A percentile compares a stretch with the other conserved stretches of the same genome.
phyloP scores from a whole-genome alignment of 1,140 invertebrate genomes.

The Cyclina sinensis region DNA sequence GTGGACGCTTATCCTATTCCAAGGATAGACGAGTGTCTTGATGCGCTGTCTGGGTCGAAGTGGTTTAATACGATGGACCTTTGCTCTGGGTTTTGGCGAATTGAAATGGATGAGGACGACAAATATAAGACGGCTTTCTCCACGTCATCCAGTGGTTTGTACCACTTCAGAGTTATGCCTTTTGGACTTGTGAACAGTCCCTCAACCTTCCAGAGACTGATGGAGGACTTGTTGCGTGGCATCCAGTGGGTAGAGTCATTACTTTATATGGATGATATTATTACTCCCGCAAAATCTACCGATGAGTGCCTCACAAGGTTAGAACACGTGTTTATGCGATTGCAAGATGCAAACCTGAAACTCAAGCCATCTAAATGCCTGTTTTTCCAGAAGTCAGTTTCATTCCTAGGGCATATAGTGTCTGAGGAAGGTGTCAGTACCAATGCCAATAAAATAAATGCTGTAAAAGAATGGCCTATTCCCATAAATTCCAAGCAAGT shows the following conservation, averaged over 20 bases:
- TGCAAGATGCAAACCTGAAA: constrained; percentile 60
- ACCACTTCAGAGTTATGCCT: constrained; percentile 70
- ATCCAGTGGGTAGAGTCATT: background rate
- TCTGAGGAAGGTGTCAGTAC: constrained; percentile 23
- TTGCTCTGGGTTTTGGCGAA: constrained; percentile 83
- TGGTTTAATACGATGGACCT: constrained; percentile 73
- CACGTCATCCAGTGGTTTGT: constrained; percentile 63
- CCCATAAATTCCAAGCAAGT: constrained; percentile 60
- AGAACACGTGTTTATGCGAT: constrained; percentile 32
- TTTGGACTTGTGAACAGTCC: constrained; percentile 55
- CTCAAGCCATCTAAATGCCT: constrained; percentile 58
- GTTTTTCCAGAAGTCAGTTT: constrained; percentile 67
- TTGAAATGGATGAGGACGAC: constrained; percentile 81
- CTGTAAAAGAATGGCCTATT: constrained; percentile 46
- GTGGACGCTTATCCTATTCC: constrained; percentile 76
- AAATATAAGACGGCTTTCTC: constrained; percentile 83
- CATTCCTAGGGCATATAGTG: constrained; percentile 65
- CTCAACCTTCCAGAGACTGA: constrained; percentile 54
- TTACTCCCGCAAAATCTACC: constrained; percentile 17
- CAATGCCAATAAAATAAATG: constrained; percentile 38
- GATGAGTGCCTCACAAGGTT: constrained; percentile 12
- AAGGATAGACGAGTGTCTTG: constrained; percentile 74
- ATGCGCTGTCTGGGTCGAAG: constrained; percentile 59
- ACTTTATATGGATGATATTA: constrained; percentile 57
- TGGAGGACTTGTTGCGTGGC: constrained; percentile 24